Evolutionary conservation across 2,113 vertebrate genomes (phyloP).

Genomic region (Barnardius zonarius): DNA sequence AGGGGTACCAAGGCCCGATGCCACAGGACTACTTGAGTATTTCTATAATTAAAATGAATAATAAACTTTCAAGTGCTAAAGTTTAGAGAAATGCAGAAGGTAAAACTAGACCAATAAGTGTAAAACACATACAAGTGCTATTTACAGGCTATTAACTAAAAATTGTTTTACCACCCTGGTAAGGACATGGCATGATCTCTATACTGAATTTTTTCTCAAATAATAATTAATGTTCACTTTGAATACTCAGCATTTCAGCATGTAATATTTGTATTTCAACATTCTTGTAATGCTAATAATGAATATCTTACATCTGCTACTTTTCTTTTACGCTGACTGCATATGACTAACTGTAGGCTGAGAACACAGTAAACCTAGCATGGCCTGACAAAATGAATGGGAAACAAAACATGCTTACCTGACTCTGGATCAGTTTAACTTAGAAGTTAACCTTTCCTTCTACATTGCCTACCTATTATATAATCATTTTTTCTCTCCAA

Average conservation of each 20-base stretch:
- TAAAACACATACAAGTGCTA: neutral
- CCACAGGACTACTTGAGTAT: neutral
- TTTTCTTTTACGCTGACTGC: neutral
- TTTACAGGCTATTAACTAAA: neutral
- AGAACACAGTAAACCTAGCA: neutral
- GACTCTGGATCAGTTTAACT: neutral
- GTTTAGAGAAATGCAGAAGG: neutral
- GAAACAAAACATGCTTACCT: neutral
- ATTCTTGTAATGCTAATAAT: neutral
- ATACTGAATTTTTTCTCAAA: neutral
- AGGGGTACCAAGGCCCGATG: neutral
- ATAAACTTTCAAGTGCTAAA: neutral
- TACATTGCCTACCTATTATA: neutral
- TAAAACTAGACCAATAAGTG: neutral
- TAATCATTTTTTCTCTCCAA: neutral
- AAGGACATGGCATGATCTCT: neutral
- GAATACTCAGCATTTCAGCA: neutral
- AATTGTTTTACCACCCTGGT: neutral
- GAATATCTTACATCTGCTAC: neutral
- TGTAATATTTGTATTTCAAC: neutral
- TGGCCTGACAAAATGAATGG: neutral
- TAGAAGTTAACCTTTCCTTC: neutral
- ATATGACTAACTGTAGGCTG: neutral
- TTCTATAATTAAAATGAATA: neutral
- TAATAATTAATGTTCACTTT: neutral